Evolutionary conservation across 2,888 invertebrate species (phyloP).

Genomic region (Drosophila planitibia): DNA sequence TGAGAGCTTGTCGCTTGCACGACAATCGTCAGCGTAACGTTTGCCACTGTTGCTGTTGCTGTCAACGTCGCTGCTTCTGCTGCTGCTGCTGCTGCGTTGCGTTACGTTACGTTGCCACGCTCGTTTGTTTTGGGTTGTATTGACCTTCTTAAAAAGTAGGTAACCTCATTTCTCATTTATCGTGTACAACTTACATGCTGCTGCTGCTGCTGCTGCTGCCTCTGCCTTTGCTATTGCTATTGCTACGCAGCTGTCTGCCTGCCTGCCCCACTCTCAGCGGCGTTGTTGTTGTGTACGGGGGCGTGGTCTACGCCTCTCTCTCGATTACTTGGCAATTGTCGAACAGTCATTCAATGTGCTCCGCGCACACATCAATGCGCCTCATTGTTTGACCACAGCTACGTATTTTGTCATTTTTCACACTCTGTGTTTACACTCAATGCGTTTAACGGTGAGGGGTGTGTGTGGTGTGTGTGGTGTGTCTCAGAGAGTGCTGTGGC

Average conservation of each 20-base stretch:
- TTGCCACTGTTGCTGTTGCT: constrained; percentile 8
- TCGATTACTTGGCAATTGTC: constrained; percentile 48
- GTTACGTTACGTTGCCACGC: constrained; percentile 71
- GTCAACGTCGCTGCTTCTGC: constrained; percentile 19
- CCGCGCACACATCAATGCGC: constrained; percentile 47
- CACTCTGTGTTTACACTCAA: constrained; percentile 11
- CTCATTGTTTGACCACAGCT: constrained; percentile 58
- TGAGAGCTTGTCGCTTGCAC: constrained; percentile 45
- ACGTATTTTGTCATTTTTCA: constrained; percentile 25
- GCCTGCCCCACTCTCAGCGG: constrained; percentile 26
- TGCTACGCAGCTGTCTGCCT: constrained; percentile 20
- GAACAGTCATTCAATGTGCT: constrained; percentile 36
- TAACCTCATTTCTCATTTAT: constrained; percentile 84
- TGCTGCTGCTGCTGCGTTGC: constrained; percentile 28
- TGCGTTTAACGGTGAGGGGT: not conserved
- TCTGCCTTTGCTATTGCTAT: constrained; percentile 13
- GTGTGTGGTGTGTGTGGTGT: not conserved
- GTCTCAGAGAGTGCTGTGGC: not conserved
- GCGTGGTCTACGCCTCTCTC: constrained; percentile 13
- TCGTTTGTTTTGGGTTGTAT: constrained; percentile 82
- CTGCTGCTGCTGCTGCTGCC: constrained; percentile 23
- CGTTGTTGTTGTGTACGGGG: constrained; percentile 1
- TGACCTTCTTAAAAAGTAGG: constrained; percentile 85
- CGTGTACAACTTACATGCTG: constrained; percentile 82
- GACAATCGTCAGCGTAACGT: constrained; percentile 43